Evolutionary conservation across 23 tunicate genomes (phyloP), one percentile per base, ranked within the genome.

Genomic region (Halocynthia roretzi): DNA sequence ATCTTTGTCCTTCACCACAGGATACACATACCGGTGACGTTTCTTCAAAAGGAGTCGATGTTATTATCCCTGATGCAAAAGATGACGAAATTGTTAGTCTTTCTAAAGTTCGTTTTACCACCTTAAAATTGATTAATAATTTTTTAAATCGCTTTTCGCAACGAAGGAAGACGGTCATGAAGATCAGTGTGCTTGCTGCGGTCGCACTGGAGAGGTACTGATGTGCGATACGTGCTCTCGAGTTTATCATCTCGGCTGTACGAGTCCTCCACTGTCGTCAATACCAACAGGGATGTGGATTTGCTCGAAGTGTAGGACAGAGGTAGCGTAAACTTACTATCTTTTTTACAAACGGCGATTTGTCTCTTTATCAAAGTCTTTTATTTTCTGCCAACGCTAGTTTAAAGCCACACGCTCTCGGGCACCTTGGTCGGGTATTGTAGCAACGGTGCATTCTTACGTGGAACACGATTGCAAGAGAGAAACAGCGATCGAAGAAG

Each of bases 161-260:
- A 31, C 44, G 44, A 31, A 80, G 75, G 50, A 75, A 62, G 83
- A 56, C 69, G 73, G 78, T 56, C 75, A 66, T 55, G 86, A 87
- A 50, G 93, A 87, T 54, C 66, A 72, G 14, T 87, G 93, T 72
- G 86, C 82, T 6, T 70, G 82, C 0, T 87, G 93, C 73, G 61
- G 78, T 14, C 62, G 71, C 53, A 68, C 93, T 6, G 93, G 93
- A 17, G 86, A 87, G 73, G 76, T 87, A 0, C 62, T 87, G 51
- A 87, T 87, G 93, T 87, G 93, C 68, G 93, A 87, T 54, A 87
- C 93, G 6, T 87, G 93, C 53, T 87, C 93, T 11, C 54, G 78
- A 8, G 82, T 87, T 19, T 82, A 77, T 63, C 93, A 87, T 81
- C 53, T 82, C 67, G 51, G 51, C 57, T 87, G 93, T 64, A 78